Evolutionary conservation across 2,113 vertebrate genomes (phyloP).

Genomic region (Natator depressus): DNA sequence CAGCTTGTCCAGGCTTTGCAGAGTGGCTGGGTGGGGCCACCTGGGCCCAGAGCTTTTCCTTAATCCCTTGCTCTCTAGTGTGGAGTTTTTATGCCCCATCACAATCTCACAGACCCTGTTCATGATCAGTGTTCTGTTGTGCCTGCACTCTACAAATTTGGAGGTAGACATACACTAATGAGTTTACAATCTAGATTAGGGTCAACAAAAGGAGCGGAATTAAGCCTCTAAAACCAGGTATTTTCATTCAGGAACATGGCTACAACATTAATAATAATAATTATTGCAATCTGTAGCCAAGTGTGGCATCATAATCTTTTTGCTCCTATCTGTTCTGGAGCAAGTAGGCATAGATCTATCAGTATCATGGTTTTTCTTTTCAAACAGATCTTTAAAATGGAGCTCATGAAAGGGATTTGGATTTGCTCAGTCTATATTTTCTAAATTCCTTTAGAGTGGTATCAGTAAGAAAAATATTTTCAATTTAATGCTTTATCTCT

Average conservation of each 20-base stretch:
- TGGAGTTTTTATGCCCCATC: neutral
- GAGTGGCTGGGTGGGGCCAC: neutral
- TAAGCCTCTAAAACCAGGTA: neutral
- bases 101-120: neutral
- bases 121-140: neutral
- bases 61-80: neutral
- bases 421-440: neutral
- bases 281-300: neutral
- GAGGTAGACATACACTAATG: neutral
- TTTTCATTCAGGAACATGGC: neutral
- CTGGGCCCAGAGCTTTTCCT: neutral
- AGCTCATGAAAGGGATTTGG: neutral
- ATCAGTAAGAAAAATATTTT: neutral
- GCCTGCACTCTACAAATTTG: neutral
- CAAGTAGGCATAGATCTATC: neutral
- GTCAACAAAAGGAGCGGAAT: neutral
- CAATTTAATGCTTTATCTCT: neutral
- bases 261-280: neutral
- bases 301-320: fast-evolving
- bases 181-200: neutral
- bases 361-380: neutral
- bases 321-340: neutral
- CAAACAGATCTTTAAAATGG: neutral
- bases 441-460: neutral
- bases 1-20: neutral